Evolutionary conservation across 2,113 vertebrate species (phyloP).

Genomic region (Rissa tridactyla): DNA sequence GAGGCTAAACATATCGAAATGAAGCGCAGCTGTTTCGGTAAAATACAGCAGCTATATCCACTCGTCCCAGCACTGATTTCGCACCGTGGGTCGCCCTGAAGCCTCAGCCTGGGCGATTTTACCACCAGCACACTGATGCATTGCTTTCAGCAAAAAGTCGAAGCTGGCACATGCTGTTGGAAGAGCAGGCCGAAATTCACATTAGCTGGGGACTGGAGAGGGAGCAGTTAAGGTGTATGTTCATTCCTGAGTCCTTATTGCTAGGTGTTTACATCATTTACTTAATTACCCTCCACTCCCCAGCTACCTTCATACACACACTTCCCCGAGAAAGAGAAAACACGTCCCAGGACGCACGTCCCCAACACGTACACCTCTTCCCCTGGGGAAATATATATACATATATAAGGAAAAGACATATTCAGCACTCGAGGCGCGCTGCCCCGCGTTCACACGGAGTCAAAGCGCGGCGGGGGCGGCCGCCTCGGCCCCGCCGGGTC

Average conservation of each 20-base stretch:
- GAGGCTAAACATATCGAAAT: not conserved
- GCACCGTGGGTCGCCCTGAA: accelerated
- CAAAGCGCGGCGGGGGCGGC: too few relatives aligned
- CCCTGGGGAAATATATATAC: accelerated
- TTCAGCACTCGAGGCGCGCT: accelerated
- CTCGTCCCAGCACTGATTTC: not conserved
- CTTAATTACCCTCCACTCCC: not conserved
- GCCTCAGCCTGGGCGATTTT: not conserved
- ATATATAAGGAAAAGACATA: accelerated
- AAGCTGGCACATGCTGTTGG: not conserved
- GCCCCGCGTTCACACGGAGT: accelerated
- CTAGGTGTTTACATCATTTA: not conserved
- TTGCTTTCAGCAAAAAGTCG: not conserved
- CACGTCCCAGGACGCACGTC: accelerated
- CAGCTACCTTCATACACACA: not conserved
- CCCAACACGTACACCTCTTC: accelerated
- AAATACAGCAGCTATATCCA: not conserved
- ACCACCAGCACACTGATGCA: accelerated
- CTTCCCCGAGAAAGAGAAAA: not conserved
- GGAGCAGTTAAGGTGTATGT: accelerated
- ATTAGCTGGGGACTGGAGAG: not conserved
- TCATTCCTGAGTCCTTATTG: not conserved
- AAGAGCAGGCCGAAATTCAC: accelerated
- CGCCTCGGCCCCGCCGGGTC: not conserved
- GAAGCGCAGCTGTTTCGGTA: not conserved